Evolutionary conservation across 2,797 vertebrate genomes (phyloP).

Genomic region (Buphagus erythrorhynchus): DNA sequence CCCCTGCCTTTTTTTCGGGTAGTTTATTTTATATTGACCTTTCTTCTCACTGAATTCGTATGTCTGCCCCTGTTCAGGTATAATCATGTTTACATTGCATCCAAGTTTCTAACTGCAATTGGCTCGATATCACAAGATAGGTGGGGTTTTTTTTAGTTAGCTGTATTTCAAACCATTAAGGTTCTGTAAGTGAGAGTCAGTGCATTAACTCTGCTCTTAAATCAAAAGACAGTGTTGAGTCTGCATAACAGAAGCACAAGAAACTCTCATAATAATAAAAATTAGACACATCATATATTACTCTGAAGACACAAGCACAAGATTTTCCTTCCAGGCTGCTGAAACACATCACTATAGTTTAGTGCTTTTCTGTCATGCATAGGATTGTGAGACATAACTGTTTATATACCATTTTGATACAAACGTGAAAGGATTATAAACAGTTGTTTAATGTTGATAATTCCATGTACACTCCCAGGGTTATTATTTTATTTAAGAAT

Average conservation of each 20-base stretch:
- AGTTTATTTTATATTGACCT: not conserved
- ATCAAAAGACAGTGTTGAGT: not conserved
- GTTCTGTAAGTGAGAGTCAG: not conserved
- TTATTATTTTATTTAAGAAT: not conserved
- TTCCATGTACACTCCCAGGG: not conserved
- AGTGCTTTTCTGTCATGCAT: not conserved
- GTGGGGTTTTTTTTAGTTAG: not conserved
- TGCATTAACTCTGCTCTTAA: not conserved
- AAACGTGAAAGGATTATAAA: not conserved
- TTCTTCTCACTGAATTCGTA: not conserved
- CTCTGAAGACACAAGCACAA: not conserved
- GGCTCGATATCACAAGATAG: not conserved
- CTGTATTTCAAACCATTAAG: not conserved
- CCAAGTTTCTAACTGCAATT: not conserved
- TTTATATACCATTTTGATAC: slow-evolving; percentile 10
- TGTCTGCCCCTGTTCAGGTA: not conserved
- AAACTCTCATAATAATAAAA: not conserved
- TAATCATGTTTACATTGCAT: not conserved
- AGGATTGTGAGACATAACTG: not conserved
- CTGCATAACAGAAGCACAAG: not conserved
- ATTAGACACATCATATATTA: not conserved
- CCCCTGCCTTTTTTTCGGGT: not conserved
- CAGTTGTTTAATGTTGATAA: not conserved
- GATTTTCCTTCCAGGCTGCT: not conserved
- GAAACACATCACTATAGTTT: not conserved